These are phyloP conservation scores for Acrocephalus kingi DNA, from an alignment of 2,113 vertebrate species.

Conservation along the genomic window DNA sequence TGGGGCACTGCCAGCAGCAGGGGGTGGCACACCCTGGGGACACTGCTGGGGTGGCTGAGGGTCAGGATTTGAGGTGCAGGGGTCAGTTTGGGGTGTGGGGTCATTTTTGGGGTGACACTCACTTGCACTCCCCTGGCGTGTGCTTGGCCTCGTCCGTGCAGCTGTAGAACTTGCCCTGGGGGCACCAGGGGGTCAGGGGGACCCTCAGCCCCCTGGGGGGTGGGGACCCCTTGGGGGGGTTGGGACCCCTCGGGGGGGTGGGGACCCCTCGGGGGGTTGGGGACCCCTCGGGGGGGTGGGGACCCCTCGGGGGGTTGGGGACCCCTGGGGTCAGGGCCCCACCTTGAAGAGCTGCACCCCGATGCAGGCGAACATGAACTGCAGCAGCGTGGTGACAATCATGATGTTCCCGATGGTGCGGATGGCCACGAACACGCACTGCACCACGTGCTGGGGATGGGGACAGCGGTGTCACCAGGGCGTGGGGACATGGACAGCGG, in stretches of 20 bases:
- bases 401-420: slow-evolving; percentile 93
- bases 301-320: no score
- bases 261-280: no score
- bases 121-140: slow-evolving; percentile 90
- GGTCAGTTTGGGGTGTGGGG: no score
- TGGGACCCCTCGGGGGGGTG: no score
- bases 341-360: slow-evolving; percentile 97
- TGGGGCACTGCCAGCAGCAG: background rate
- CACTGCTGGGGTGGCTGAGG: no score
- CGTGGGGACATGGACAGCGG: no score
- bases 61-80: background rate
- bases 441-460: slow-evolving; percentile 86
- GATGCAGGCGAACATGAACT: slow-evolving; percentile 96
- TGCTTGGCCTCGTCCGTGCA: slow-evolving; percentile 94
- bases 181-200: background rate
- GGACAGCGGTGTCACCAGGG: background rate
- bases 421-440: slow-evolving; percentile 96
- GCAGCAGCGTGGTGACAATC: slow-evolving; percentile 90
- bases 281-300: no score
- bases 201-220: background rate
- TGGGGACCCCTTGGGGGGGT: no score
- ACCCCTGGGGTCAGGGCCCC: background rate
- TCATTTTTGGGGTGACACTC: background rate
- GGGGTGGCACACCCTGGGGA: background rate
- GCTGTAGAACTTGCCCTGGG: slow-evolving; percentile 90